Evolutionary conservation across 2,113 vertebrate genomes (phyloP), one percentile per base, ranked within the genome.

Genomic region (Bubo scandiacus): DNA sequence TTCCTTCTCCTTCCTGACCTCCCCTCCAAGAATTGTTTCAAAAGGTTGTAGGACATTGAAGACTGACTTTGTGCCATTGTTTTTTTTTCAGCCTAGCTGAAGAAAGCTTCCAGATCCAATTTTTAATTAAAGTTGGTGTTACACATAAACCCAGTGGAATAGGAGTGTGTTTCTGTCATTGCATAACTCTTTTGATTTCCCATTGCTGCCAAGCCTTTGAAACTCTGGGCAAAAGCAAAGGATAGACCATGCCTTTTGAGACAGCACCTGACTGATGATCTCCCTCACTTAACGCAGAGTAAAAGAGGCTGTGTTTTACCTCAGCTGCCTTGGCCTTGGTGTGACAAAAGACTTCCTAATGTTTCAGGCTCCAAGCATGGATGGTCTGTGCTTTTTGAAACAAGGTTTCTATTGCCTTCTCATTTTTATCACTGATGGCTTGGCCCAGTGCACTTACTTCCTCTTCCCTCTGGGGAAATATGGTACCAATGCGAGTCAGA

Each of bases 401-500:
- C 13, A 79, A 58, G 38, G 29, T 86, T 47, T 83, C 38, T 78
- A 1, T 66, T 86, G 29, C 20, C 22, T 19, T 75, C 26, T 75
- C 9, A 12, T 59, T 94, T 86, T 94, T 86, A 38, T 84, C 36
- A 18, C 17, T 59, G 51, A n/a, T 34, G 55, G 15, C 38, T 81
- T 81, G 36, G 38, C 34, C 32, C 43, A 27, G 1, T 57, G 45
- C 23, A 29, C 26, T 88, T 55, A 27, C 15, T 92, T 71, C 18
- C 22, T 73, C 36, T 80, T 81, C 3, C 2, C 30, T 91, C 78
- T 52, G 19, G 29, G 36, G 32, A 25, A 42, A 45, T 65, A n/a
- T 0, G 0, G 21, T 62, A 34, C 34, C 11, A 42, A 0, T 29
- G 32, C 4, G 1, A 5, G 10, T 58, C 20, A 32, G 15, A 52